Percentiles rank a stretch among this genome's conserved stretches.
Conservation (phyloP, 2,113 vertebrate genomes). For the Pseudopipra pipra region DNA sequence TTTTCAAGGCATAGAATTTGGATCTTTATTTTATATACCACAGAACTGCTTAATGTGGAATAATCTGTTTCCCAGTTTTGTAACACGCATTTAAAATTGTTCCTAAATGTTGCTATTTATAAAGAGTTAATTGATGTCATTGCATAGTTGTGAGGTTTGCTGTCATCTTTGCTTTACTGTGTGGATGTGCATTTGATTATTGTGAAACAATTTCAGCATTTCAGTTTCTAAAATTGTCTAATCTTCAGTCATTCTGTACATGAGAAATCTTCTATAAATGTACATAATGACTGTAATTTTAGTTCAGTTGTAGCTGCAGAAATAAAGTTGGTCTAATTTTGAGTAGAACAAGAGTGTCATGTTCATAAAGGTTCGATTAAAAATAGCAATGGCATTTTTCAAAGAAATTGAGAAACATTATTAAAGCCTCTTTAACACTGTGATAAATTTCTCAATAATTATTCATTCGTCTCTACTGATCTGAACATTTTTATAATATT, state of each 20-base stretch:
- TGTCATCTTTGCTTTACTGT: constrained; percentile 19
- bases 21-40: background rate
- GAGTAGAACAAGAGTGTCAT: background rate
- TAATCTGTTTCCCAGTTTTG: background rate
- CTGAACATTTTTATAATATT: background rate
- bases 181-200: constrained; percentile 10
- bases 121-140: constrained; percentile 2
- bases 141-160: constrained; percentile 14
- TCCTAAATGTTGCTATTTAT: background rate
- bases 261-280: background rate
- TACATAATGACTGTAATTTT: background rate
- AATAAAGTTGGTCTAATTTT: background rate
- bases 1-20: background rate
- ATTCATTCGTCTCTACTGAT: background rate
- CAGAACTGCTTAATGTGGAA: background rate
- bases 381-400: background rate
- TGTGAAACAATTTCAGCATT: constrained; percentile 46
- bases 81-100: background rate
- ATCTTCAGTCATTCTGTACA: constrained; percentile 27
- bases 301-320: background rate
- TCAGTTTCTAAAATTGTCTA: constrained; percentile 15
- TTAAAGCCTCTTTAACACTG: background rate
- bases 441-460: background rate
- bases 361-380: background rate
- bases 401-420: background rate